Conservation (phyloP, 1,140 invertebrate genomes). For the Bilobella aurantiaca region DNA sequence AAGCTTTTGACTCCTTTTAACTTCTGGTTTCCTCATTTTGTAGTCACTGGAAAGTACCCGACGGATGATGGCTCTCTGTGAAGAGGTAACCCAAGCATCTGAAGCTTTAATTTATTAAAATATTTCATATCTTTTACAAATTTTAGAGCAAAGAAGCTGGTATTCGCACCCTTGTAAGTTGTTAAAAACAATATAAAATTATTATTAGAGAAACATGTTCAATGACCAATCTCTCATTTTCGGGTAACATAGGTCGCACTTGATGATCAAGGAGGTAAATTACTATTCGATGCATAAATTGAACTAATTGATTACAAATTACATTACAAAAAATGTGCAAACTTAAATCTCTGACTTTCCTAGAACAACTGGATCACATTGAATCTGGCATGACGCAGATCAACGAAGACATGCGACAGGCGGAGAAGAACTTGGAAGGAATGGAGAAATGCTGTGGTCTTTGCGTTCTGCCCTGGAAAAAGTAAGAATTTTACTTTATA, state of each 20-base stretch:
- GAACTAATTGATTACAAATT: not conserved
- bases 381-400: slow-evolving; percentile 62
- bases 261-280: slow-evolving; percentile 56
- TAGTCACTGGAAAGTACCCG: slow-evolving; percentile 53
- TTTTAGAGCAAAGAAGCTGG: slow-evolving; percentile 53
- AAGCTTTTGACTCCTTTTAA: not conserved
- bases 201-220: not conserved
- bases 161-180: slow-evolving; percentile 47
- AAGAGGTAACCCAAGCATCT: slow-evolving; percentile 46
- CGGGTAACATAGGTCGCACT: slow-evolving; percentile 39
- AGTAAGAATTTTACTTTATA: slow-evolving; percentile 14
- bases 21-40: slow-evolving; percentile 34
- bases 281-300: not conserved
- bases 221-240: not conserved
- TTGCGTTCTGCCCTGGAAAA: slow-evolving; percentile 34
- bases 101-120: not conserved
- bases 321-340: not conserved
- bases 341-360: not conserved
- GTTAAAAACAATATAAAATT: not conserved
- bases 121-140: slow-evolving; percentile 24
- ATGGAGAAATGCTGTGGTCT: slow-evolving; percentile 59
- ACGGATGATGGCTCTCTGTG: slow-evolving; percentile 51
- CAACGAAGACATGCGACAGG: slow-evolving; percentile 60
- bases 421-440: slow-evolving; percentile 59
- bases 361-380: slow-evolving; percentile 59